Conservation (phyloP, 2,113 vertebrate genomes). For the Geococcyx californianus region DNA sequence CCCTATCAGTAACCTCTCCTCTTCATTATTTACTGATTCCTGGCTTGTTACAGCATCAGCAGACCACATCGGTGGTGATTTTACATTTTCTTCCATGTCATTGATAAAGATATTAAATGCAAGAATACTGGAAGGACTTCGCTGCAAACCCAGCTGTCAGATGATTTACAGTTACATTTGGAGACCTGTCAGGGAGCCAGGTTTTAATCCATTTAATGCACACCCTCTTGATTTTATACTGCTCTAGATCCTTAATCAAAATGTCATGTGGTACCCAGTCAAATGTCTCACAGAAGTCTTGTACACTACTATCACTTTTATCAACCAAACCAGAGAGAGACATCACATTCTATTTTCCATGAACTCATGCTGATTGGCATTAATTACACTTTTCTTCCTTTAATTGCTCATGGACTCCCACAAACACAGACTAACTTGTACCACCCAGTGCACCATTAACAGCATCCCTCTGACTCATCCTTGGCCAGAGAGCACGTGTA, state of each 20-base stretch:
- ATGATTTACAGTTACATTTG: constrained; percentile 68
- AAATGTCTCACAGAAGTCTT: constrained; percentile 20
- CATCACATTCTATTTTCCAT: constrained; percentile 43
- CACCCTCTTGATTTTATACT: constrained; percentile 59
- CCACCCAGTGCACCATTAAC: background rate
- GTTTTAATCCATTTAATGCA: constrained; percentile 61
- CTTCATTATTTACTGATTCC: constrained; percentile 4
- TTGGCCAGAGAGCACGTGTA: background rate
- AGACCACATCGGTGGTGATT: constrained; percentile 8
- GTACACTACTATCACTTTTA: constrained; percentile 31
- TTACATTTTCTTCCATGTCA: constrained; percentile 39
- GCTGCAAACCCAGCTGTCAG: constrained; percentile 43
- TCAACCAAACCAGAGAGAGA: constrained; percentile 28
- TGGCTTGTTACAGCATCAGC: background rate
- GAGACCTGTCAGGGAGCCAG: constrained; percentile 65
- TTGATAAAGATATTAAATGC: constrained; percentile 57
- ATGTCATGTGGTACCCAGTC: constrained; percentile 46
- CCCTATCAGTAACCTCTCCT: background rate
- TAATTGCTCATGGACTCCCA: constrained; percentile 23
- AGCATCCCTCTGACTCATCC: background rate
- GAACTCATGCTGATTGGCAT: constrained; percentile 37
- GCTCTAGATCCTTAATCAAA: constrained; percentile 63
- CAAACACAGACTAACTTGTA: background rate
- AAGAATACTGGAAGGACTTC: constrained; percentile 46
- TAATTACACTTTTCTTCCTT: constrained; percentile 44